Conservation (phyloP, 2,888 invertebrate species). For the Eristalinus sepulchralis region DNA sequence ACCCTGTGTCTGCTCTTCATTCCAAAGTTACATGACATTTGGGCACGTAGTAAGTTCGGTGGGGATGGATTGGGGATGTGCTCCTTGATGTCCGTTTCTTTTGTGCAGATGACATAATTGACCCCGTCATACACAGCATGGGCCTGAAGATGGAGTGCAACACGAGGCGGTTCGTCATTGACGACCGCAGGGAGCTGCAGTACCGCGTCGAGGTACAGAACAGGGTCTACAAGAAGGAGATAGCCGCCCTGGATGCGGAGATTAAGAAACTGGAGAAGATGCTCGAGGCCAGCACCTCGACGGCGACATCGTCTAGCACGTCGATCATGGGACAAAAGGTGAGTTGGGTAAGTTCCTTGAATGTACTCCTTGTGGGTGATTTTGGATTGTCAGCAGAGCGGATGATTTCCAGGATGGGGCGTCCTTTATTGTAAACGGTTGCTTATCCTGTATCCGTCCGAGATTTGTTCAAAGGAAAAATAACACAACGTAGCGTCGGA, state of each 20-base stretch:
- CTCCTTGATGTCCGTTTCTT: slow-evolving; percentile 35
- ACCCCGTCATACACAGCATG: slow-evolving; percentile 93
- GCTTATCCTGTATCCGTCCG: too few relatives aligned
- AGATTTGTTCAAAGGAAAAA: background rate
- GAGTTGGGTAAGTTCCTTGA: slow-evolving; percentile 33
- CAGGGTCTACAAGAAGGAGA: slow-evolving; percentile 91
- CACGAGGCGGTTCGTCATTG: slow-evolving; percentile 90
- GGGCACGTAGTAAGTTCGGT: slow-evolving; percentile 83
- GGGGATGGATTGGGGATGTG: background rate
- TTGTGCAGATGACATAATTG: slow-evolving; percentile 84
- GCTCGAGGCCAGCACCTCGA: slow-evolving; percentile 84
- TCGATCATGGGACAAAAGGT: slow-evolving; percentile 78
- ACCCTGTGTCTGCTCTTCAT: slow-evolving; percentile 92
- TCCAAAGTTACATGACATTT: slow-evolving; percentile 90
- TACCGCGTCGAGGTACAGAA: slow-evolving; percentile 96
- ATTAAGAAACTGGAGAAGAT: slow-evolving; percentile 88
- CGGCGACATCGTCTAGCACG: slow-evolving; percentile 82
- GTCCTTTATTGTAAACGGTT: too few relatives aligned
- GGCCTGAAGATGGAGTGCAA: slow-evolving; percentile 94
- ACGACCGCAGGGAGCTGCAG: slow-evolving; percentile 90
- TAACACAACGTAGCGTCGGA: background rate
- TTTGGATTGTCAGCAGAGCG: background rate
- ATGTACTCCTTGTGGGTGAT: background rate
- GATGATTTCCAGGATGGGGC: too few relatives aligned
- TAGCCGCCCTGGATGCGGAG: slow-evolving; percentile 89